Percentiles rank a stretch among this genome's conserved stretches.
These are phyloP conservation scores for Gymnobelideus leadbeateri DNA, from an alignment of 2,113 vertebrate genomes.

Conservation along the genomic window DNA sequence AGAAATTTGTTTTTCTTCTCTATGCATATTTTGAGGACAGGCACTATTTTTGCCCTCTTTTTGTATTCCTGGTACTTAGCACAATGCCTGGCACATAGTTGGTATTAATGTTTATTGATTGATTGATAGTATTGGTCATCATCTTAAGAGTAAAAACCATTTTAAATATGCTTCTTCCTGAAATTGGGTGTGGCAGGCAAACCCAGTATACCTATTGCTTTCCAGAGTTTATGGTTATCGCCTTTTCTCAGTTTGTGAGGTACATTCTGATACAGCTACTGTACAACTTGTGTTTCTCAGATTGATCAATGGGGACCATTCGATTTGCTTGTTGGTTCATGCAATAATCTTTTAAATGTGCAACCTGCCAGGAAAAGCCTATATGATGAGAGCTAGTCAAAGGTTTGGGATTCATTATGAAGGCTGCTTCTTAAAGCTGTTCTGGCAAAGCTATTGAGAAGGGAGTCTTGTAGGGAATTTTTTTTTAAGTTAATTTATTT, in stretches of 20 bases:
- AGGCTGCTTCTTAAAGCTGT: background rate
- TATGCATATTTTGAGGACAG: background rate
- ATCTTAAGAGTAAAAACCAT: too few species aligned
- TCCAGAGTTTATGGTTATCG: fast-evolving
- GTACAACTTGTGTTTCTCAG: conserved; percentile 75
- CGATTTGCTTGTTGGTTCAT: conserved; percentile 95
- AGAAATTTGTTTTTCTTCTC: background rate
- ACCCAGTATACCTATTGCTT: fast-evolving
- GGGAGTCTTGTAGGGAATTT: background rate
- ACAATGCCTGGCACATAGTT: background rate
- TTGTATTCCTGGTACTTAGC: background rate
- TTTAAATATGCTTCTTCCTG: too few species aligned
- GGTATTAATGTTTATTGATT: too few species aligned
- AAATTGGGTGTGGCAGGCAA: too few species aligned
- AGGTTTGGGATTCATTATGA: background rate
- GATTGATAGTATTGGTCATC: too few species aligned
- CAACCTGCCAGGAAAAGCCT: conserved; percentile 93
- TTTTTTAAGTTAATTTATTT: background rate
- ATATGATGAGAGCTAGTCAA: conserved; percentile 87
- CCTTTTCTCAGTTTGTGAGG: background rate
- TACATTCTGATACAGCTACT: background rate
- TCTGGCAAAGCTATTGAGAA: background rate
- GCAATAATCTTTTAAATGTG: conserved; percentile 93
- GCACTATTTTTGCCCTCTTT: background rate
- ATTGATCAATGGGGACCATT: conserved; percentile 96